Base-by-base conservation (phyloP, 2,888 invertebrate genomes). In the Zaprionus lineosus region DNA sequence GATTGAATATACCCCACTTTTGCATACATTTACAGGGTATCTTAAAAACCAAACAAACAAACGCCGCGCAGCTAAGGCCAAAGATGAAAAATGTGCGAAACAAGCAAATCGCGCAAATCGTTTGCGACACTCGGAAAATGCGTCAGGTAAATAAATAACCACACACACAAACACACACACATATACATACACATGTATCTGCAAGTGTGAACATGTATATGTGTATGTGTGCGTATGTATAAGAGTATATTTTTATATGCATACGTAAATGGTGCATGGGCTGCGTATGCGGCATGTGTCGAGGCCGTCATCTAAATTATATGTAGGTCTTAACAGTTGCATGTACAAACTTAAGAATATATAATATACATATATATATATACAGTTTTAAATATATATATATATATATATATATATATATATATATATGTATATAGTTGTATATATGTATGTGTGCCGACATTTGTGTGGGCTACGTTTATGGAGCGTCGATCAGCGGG, bases 61-160 rank as follows among this genome's bases (percentile, higher is more conserved):
- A 29, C 24, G 24, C 8, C 24, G n/a, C 31, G 29, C 29, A 18
- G 36, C 47, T 37, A 58, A 79, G 61, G 57, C 68, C 37, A 82
- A 68, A 77, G 48, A 83, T 83, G 72, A 75, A 62, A 78, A 74
- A 75, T 75, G 79, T 82, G 83, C 71, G 72, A 75, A 83, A 62
- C 48, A 53, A 66, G 79, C 75, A 50, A 74, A 59, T 55, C 56
- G 53, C 52, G 53, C 64, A 82, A 78, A 75, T 59, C 62, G 79
- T 53, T 75, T 50, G 79, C 83, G 72, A 75, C 84, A 82, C 74
- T 69, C 74, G 75, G 65, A 40, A 68, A 69, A 74, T 58, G 81
- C 76, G 76, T 62, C 57, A 73, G 59, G 63, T 73, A 68, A 72
- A 62, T 72, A 36, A 57, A 70, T 46, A 15, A 36, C 43, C 37